Evolutionary conservation across 2,888 invertebrate genomes (phyloP).

Genomic region (Lithophane socia): DNA sequence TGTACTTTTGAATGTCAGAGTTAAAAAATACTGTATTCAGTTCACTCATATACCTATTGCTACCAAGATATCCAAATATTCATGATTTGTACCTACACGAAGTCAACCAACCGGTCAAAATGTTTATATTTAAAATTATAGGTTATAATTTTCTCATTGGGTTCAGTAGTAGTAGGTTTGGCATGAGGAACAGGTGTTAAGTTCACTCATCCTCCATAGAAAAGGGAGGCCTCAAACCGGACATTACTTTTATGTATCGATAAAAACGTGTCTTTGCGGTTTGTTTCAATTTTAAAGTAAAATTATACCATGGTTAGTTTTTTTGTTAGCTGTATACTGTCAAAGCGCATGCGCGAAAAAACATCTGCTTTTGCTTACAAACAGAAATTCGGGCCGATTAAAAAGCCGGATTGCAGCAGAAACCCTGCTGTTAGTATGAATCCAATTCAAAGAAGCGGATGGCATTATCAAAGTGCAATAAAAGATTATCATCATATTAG

Average conservation of each 20-base stretch:
- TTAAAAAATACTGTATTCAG: no score
- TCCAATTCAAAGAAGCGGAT: constrained; percentile 6
- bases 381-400: constrained; percentile 60
- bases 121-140: not conserved
- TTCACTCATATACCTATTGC: not conserved
- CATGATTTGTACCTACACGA: not conserved
- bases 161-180: not conserved
- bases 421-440: constrained; percentile 23
- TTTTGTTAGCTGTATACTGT: constrained; percentile 20
- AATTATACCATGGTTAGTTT: constrained; percentile 5
- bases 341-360: constrained; percentile 70
- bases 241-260: not conserved
- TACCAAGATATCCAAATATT: not conserved
- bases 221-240: no score
- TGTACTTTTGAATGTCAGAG: no score
- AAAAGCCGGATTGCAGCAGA: constrained; percentile 46
- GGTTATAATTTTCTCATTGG: not conserved
- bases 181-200: no score
- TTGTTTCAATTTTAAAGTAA: not conserved
- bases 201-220: no score
- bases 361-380: constrained; percentile 66
- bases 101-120: not conserved
- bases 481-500: constrained; percentile 1
- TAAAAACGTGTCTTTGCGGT: not conserved
- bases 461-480: not conserved